Base-by-base conservation (phyloP, 2,797 vertebrate species). In the Triplophysa bombifrons region DNA sequence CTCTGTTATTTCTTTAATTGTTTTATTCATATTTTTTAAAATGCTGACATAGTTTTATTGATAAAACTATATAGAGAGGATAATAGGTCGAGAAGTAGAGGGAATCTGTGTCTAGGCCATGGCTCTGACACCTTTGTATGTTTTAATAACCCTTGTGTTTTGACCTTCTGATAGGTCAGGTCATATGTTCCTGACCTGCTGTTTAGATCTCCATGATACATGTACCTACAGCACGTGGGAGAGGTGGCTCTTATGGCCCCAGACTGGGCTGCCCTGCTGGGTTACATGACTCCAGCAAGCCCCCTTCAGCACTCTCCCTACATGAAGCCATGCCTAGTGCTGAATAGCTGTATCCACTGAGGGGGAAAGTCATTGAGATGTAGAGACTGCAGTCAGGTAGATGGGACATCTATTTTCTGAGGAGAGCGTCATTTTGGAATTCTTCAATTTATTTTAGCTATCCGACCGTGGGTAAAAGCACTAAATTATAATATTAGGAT, bases 151-250 rank as follows among this genome's bases (percentile, higher is more conserved):
- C 61, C 27, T n/a, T 9, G 38, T 72, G 14, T 20, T 60, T 74
- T 83, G 68, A 80, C 77, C 80, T 73, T 68, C 50, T 46, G 41
- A 72, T 74, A 64, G 80, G 70, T 85, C 82, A 84, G 50, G 38
- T 63, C 68, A 44, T 76, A 50, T 73, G 64, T 75, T 80, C 30
- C 2, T 55, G 20, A 16, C 67, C 67, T 9, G 56, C 44, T 61
- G 66, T 61, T 53, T 27, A 20, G 14, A 41, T 48, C 46, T 63
- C 55, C 56, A 44, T 55, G 76, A 71, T 11, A 63, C 13, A 41
- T 55, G 63, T 56, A 12, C n/a, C 50, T 38, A 7, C 48, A 48
- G 80, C 73, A 65, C 58, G 58, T 58, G 73, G 66, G 55, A 69
- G 72, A 79, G 69, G 58, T 79, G 72, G 61, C 65, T 70, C 66